Percentiles rank a stretch among this genome's conserved stretches.
phyloP scores from a whole-genome alignment of 2,888 invertebrate genomes.

The Ennomos erosarius region DNA sequence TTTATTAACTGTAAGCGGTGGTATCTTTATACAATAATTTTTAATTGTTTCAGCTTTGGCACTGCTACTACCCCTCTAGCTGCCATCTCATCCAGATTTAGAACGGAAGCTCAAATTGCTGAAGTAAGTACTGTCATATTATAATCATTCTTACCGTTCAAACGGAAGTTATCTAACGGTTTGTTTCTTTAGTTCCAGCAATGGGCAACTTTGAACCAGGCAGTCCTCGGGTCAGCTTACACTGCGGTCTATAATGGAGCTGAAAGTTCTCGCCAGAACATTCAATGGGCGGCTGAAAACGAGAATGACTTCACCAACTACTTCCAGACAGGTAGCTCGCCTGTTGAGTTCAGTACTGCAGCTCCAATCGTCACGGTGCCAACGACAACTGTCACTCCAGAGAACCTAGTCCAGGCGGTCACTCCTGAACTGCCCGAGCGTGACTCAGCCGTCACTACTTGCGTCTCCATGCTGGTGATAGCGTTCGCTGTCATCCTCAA shows the following conservation, averaged over 20 bases:
- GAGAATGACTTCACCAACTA: conserved; percentile 56
- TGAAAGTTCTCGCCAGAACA: conserved; percentile 46
- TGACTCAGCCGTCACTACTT: conserved; percentile 57
- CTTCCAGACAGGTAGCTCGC: conserved; percentile 49
- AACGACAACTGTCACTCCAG: conserved; percentile 38
- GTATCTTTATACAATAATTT: background rate
- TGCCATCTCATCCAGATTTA: conserved; percentile 64
- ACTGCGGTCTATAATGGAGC: conserved; percentile 48
- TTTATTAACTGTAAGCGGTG: no score
- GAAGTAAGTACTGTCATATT: conserved; percentile 50
- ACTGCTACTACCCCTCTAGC: conserved; percentile 56
- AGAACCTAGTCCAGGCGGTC: conserved; percentile 48
- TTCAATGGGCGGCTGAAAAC: conserved; percentile 54
- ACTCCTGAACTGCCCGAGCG: conserved; percentile 57
- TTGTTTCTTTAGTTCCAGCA: conserved; percentile 59
- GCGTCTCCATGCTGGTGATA: conserved; percentile 54
- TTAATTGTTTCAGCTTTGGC: conserved; percentile 57
- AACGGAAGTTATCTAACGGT: no score
- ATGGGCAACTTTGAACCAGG: conserved; percentile 58
- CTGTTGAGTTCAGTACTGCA: conserved; percentile 31
- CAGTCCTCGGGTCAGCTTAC: conserved; percentile 47
- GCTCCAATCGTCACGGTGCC: conserved; percentile 13
- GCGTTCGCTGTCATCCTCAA: conserved; percentile 52
- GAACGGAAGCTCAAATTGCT: conserved; percentile 51
- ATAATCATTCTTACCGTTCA: no score